phyloP scores from a whole-genome alignment of 2,113 vertebrate species.

The Seriola quinqueradiata region DNA sequence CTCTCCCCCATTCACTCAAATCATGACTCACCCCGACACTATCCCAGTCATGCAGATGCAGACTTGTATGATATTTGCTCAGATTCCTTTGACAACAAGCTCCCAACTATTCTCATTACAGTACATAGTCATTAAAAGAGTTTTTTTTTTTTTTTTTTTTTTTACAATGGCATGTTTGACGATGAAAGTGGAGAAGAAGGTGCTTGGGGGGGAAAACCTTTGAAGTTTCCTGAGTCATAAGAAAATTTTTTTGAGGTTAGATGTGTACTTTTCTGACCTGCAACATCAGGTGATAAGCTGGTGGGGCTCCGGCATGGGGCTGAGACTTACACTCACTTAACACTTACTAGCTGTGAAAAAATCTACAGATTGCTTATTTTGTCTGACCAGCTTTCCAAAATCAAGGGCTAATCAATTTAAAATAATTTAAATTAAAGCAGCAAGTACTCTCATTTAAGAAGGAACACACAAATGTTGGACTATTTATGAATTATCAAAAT shows the following conservation, averaged over 20 bases:
- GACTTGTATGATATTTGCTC: slow-evolving; percentile 78
- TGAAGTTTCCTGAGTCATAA: slow-evolving; percentile 50
- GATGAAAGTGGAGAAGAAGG: slow-evolving; percentile 42
- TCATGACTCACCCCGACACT: slow-evolving; percentile 68
- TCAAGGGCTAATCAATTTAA: neutral
- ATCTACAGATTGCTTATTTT: neutral
- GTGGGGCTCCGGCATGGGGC: neutral
- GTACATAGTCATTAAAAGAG: slow-evolving; percentile 18
- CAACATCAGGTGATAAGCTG: neutral
- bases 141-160: neutral
- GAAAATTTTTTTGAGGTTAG: slow-evolving; percentile 14
- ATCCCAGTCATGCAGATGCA: slow-evolving; percentile 77
- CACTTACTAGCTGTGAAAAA: neutral
- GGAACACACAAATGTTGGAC: neutral
- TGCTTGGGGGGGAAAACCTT: neutral
- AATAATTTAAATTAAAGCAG: neutral
- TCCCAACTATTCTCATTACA: slow-evolving; percentile 19
- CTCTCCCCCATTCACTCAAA: slow-evolving; percentile 61
- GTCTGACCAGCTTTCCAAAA: neutral
- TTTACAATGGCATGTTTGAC: slow-evolving; percentile 37
- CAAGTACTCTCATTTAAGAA: neutral
- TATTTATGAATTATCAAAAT: too few species aligned
- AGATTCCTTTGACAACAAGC: slow-evolving; percentile 61
- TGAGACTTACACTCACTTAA: neutral
- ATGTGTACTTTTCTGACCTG: slow-evolving; percentile 33